Conservation (phyloP, 2,797 vertebrate genomes). For the Acestrorhynchus altus region DNA sequence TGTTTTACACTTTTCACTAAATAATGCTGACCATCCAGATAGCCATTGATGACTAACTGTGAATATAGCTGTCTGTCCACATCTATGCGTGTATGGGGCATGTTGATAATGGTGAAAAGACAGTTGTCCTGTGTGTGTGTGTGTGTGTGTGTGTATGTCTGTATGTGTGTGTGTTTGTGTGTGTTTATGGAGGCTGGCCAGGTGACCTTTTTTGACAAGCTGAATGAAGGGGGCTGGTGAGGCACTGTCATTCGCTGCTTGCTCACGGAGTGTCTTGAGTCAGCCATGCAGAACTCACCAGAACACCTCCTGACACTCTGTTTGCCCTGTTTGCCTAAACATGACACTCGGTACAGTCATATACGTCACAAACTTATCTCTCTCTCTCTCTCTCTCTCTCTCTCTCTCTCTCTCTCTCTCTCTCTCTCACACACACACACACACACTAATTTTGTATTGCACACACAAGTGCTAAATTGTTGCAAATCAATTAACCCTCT, state of each 20-base stretch:
- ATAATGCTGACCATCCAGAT: no score
- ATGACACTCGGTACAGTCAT: constrained; percentile 39
- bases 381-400: background rate
- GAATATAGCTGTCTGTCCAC: no score
- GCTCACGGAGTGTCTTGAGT: constrained; percentile 45
- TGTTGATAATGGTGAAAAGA: no score
- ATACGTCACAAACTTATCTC: constrained; percentile 2
- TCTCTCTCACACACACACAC: background rate
- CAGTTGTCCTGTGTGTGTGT: background rate
- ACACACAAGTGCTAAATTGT: background rate
- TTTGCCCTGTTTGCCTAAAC: constrained; percentile 38
- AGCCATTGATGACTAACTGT: no score
- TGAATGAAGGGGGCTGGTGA: constrained; percentile 78
- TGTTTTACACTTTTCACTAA: no score
- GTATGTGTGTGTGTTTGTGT: constrained; percentile 4
- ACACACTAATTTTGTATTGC: constrained; percentile 25
- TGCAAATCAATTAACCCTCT: constrained; percentile 36
- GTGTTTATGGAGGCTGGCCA: constrained; percentile 1
- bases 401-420: background rate
- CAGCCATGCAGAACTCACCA: constrained; percentile 75
- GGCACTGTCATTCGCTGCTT: constrained; percentile 74
- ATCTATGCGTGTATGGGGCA: no score
- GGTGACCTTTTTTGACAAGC: constrained; percentile 75
- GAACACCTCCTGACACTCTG: constrained; percentile 75
- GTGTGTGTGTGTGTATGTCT: background rate